Evolutionary conservation across 2,113 vertebrate genomes (phyloP), one percentile per base, ranked within the genome.

Genomic region (Strix aluco): DNA sequence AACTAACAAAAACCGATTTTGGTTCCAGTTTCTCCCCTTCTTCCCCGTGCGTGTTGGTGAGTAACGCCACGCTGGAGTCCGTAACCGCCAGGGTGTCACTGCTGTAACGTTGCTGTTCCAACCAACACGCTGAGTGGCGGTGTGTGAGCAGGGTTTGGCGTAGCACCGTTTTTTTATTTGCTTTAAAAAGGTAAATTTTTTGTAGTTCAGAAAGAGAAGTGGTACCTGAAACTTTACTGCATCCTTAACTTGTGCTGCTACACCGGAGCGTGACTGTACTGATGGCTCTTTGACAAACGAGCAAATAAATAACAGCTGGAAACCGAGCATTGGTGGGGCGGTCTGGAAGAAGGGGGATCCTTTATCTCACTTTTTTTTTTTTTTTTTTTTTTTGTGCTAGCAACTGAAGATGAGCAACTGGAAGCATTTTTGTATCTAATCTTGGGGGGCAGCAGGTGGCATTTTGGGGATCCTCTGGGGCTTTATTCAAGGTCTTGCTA

Each of bases 361-460:
- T 36, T 22, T 3, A 14, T 16, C 18, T 26, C 21, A 11, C 42
- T 36, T 36, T 36, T 36, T 36, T 36, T 36, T 36, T 36, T 62
- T 6, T 23, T 65, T n/a, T 16, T 10, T 15, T 26, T 13, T 14
- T 73, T 74, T 20, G 5, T 25, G 6, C 10, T 5, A 3, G 29
- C 4, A 9, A 13, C 9, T 47, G 58, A 15, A 47, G 26, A 13
- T 66, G 42, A 10, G 20, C 32, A 30, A 2, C 29, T 36, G 72
- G 17, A 44, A 59, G 4, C 2, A 1, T n/a, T 49, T 23, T 51
- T n/a, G 15, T 29, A 0, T 27, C 34, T 20, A 0, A 19, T 17
- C 20, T 81, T 42, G 9, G 27, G 4, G 19, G 32, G 46, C 7
- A 42, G 40, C 0, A 1, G 46, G 81, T 29, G 81, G 10, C 22